A percentile compares a stretch with the other conserved stretches of the same genome.
Evolutionary conservation across 2,888 invertebrate species (phyloP).

Genomic region (Escarpia spicata): DNA sequence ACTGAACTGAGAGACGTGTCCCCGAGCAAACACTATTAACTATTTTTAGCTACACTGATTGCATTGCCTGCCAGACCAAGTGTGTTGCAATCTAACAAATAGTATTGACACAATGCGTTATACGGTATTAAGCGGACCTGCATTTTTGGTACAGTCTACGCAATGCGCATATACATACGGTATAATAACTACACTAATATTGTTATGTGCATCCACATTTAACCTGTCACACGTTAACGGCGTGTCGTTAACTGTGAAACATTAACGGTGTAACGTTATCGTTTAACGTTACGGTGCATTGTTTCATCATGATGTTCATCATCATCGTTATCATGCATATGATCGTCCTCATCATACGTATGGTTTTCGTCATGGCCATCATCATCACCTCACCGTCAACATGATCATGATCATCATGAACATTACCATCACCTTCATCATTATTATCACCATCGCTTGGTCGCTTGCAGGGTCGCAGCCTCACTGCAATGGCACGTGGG

Average conservation of each 20-base stretch:
- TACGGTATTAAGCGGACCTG: not conserved
- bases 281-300: not conserved
- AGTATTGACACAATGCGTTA: not conserved
- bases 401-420: no score
- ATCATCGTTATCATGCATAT: no score
- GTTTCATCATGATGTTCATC: not conserved
- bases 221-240: not conserved
- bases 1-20: not conserved
- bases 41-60: not conserved
- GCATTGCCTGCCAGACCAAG: not conserved
- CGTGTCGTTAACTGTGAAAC: not conserved
- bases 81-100: not conserved
- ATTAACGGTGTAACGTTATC: not conserved
- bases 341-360: no score
- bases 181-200: not conserved
- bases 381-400: no score
- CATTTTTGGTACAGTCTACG: not conserved
- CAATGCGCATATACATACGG: not conserved
- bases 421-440: no score
- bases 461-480: constrained; percentile 33
- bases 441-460: not conserved
- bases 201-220: not conserved
- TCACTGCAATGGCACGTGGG: constrained; percentile 75
- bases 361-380: no score
- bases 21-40: not conserved